Percentiles rank a stretch among this genome's conserved stretches.
These are phyloP conservation scores for Hybognathus amarus DNA, from an alignment of 2,797 vertebrate species.

Conservation along the genomic window DNA sequence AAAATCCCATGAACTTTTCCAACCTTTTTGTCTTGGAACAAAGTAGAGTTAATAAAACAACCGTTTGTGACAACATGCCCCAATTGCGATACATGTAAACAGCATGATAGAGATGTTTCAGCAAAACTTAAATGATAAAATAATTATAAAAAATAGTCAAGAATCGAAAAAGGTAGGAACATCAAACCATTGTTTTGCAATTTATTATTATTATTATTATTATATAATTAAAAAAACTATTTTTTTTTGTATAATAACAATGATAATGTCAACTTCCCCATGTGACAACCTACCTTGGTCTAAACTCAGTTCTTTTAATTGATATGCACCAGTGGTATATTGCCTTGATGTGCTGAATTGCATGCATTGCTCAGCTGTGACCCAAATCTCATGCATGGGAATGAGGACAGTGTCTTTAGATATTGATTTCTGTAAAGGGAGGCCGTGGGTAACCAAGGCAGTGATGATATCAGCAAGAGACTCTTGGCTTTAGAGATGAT, in stretches of 20 bases:
- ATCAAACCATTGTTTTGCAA: background rate
- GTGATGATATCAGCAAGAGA: constrained; percentile 36
- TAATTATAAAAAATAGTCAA: background rate
- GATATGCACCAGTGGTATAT: constrained; percentile 40
- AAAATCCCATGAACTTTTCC: background rate
- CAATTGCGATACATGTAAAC: background rate
- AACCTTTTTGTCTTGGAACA: background rate
- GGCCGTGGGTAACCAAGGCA: constrained; percentile 61
- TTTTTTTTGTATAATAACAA: background rate
- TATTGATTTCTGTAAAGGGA: constrained; percentile 66
- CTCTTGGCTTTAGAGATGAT: constrained; percentile 17
- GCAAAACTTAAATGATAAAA: background rate
- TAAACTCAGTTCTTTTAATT: constrained; percentile 47
- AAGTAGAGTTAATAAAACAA: background rate
- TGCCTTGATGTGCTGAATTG: constrained; percentile 56
- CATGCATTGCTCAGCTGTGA: constrained; percentile 44
- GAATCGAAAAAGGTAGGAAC: background rate
- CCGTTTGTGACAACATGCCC: constrained; percentile 4
- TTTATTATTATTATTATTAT: background rate
- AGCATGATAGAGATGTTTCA: background rate
- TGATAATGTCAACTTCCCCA: background rate
- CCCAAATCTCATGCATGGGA: constrained; percentile 62
- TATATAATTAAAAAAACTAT: background rate
- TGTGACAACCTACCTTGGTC: background rate
- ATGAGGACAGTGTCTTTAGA: constrained; percentile 64